Conservation (phyloP, 2,113 vertebrate genomes). For the Jaculus jaculus region DNA sequence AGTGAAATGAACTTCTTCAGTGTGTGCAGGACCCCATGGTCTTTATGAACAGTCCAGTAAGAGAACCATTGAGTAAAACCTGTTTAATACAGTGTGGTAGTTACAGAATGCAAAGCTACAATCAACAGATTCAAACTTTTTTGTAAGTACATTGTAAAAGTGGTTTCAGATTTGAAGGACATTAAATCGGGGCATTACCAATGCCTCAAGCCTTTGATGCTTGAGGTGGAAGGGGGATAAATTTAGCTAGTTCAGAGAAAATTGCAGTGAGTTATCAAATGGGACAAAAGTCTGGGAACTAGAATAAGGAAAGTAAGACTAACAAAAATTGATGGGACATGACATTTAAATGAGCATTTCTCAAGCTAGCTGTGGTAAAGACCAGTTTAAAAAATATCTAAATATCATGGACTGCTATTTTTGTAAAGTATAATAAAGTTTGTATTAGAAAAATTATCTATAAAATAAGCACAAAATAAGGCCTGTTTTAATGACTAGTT, state of each 20-base stretch:
- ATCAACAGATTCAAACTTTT: neutral
- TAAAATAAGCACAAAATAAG: slow-evolving; percentile 27
- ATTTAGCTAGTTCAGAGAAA: neutral
- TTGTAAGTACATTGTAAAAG: slow-evolving; percentile 5
- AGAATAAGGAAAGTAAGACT: slow-evolving; percentile 15
- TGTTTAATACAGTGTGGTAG: neutral
- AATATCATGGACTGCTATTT: neutral
- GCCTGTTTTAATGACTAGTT: slow-evolving; percentile 8
- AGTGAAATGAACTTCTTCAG: slow-evolving; percentile 45
- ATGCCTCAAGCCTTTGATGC: neutral
- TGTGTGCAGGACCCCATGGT: neutral
- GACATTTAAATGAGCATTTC: slow-evolving; percentile 25
- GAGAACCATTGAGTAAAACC: slow-evolving; percentile 4
- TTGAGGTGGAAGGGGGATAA: neutral
- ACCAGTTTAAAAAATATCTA: neutral
- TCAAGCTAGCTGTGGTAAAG: slow-evolving; percentile 36
- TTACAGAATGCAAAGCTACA: neutral
- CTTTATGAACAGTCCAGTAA: neutral
- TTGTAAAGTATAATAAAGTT: slow-evolving; percentile 45
- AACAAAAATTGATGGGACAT: neutral
- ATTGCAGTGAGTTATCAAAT: neutral
- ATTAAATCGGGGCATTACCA: neutral
- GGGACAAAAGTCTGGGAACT: neutral
- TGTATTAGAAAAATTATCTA: slow-evolving; percentile 38
- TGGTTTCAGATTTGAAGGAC: neutral